These are phyloP conservation scores for Sphinx pinastri DNA, from an alignment of 2,888 invertebrate genomes.

Conservation along the genomic window DNA sequence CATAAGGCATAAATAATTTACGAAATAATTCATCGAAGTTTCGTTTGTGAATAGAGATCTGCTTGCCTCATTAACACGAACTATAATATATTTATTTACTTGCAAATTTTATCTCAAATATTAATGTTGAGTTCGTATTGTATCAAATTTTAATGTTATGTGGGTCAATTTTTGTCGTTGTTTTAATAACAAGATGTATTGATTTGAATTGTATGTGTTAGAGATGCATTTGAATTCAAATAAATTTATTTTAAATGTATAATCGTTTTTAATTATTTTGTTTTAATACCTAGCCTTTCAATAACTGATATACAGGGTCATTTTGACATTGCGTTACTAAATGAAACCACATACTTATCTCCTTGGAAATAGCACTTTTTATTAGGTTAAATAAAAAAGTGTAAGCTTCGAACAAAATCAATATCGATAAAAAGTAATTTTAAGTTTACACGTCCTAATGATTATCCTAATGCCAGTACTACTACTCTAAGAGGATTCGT, in stretches of 20 bases:
- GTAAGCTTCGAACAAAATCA: no score
- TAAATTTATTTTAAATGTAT: constrained; percentile 50
- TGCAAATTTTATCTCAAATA: constrained; percentile 14
- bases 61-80: not conserved
- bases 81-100: not conserved
- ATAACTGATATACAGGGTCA: no score
- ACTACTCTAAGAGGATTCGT: no score
- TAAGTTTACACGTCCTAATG: no score
- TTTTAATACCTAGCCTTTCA: not conserved
- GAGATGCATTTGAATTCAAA: constrained; percentile 50
- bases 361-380: no score
- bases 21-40: constrained; percentile 1
- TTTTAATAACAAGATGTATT: constrained; percentile 32
- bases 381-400: no score
- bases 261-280: constrained; percentile 2
- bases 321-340: no score
- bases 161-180: constrained; percentile 6
- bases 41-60: not conserved
- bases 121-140: constrained; percentile 5
- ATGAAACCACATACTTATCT: no score
- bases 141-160: constrained; percentile 2
- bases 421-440: no score
- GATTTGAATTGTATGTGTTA: constrained; percentile 41
- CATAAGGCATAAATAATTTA: not conserved
- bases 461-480: no score